Base-by-base conservation (phyloP, 2,113 vertebrate species). In the Lasiurus cinereus region DNA sequence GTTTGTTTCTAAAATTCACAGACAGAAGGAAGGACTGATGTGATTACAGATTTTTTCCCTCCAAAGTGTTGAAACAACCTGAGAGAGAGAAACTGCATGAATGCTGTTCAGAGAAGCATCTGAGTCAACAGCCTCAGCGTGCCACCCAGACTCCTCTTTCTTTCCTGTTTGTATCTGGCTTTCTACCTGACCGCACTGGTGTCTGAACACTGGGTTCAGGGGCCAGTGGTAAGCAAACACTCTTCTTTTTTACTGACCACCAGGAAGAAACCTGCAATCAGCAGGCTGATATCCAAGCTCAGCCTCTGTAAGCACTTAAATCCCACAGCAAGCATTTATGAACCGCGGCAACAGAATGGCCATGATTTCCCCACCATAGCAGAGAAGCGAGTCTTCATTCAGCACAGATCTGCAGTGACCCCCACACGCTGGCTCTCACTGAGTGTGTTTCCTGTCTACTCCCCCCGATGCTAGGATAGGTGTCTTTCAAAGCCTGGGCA, bases 261-360 rank as follows among this genome's bases (percentile, higher is more conserved):
- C 50, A 54, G n/a, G 1, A 83, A 64, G 54, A 93, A 88, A 83
- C 77, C 22, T 88, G 39, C 52, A 96, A 85, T 88, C 50, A 87
- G 70, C 43, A 91, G 67, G 72, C 0, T 24, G 87, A 76, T 16
- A 66, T 0, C 69, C 83, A 83, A 91, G 50, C 59, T 70, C 50
- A 86, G 83, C 56, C 39, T 13, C 86, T 80, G 46, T 36, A 92
- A 90, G 84, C 52, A 80, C 19, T 90, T 24, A 73, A 82, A 83
- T 48, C 67, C 72, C 36, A 46, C 78, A 93, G n/a, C 52, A 83
- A 94, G 67, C 56, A 54, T 52, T 88, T 82, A 91, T 2, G 54
- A 77, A 18, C 36, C 46, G 29, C 50, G 72, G 76, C 52, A 89
- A 46, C 36, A 90, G 18, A 36, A 0, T 14, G 31, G 67, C 76